phyloP scores from a whole-genome alignment of 2,888 invertebrate genomes.

The Macaria liturata region DNA sequence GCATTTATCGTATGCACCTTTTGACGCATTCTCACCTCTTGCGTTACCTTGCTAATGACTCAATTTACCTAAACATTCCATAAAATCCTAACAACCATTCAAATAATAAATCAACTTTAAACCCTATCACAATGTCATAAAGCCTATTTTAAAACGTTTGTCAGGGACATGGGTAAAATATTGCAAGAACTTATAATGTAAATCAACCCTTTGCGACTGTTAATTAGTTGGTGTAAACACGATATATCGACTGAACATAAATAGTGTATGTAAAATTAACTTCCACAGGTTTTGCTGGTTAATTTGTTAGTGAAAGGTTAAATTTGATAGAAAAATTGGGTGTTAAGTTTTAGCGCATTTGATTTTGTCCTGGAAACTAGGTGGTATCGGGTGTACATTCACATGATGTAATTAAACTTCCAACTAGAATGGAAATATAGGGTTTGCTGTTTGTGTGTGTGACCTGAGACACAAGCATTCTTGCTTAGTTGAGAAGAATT shows the following conservation, averaged over 20 bases:
- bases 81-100: constrained; percentile 25
- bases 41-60: constrained; percentile 68
- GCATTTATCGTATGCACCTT: constrained; percentile 68
- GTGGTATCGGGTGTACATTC: too few relatives aligned
- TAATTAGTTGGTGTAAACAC: constrained; percentile 62
- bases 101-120: constrained; percentile 14
- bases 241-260: constrained; percentile 47
- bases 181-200: constrained; percentile 56
- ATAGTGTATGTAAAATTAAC: constrained; percentile 48
- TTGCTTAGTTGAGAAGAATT: too few relatives aligned
- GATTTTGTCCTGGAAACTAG: too few relatives aligned
- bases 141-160: constrained; percentile 3
- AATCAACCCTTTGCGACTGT: constrained; percentile 55
- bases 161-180: constrained; percentile 34
- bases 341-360: too few relatives aligned
- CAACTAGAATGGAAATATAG: too few relatives aligned
- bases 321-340: too few relatives aligned
- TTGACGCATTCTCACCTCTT: constrained; percentile 67
- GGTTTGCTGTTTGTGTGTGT: too few relatives aligned
- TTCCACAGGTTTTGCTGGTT: constrained; percentile 20
- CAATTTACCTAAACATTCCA: constrained; percentile 54
- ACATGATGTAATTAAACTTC: too few relatives aligned
- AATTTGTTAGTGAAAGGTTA: constrained; percentile 23
- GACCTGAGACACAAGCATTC: too few relatives aligned
- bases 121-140: constrained; percentile 6